These are phyloP conservation scores for Notodonta ziczac DNA, from an alignment of 2,888 invertebrate genomes.

Conservation along the genomic window DNA sequence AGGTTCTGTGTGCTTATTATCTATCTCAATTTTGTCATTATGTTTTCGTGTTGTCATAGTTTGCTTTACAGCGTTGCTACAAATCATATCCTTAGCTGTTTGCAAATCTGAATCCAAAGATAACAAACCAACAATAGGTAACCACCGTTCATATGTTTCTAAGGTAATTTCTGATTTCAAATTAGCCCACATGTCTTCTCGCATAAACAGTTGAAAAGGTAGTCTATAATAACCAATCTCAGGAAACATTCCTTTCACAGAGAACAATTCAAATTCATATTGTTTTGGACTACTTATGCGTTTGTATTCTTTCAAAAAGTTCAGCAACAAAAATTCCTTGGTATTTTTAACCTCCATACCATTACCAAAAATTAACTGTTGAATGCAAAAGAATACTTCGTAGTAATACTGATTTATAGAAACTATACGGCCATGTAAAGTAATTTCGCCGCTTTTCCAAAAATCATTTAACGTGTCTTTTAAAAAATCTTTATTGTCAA, in stretches of 20 bases:
- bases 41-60: conserved; percentile 78
- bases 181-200: conserved; percentile 80
- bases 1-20: conserved; percentile 63
- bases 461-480: conserved; percentile 73
- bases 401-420: conserved; percentile 79
- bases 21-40: conserved; percentile 51
- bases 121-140: conserved; percentile 71
- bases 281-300: conserved; percentile 75
- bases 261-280: conserved; percentile 79
- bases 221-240: conserved; percentile 78
- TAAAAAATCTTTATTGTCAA: conserved; percentile 68
- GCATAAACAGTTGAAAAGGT: conserved; percentile 78
- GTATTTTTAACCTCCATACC: conserved; percentile 56
- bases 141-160: conserved; percentile 78
- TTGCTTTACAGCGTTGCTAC: conserved; percentile 81
- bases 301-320: conserved; percentile 73
- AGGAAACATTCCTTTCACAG: conserved; percentile 79
- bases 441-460: conserved; percentile 79
- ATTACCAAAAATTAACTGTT: conserved; percentile 63
- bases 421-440: conserved; percentile 70
- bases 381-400: conserved; percentile 76
- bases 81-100: conserved; percentile 80
- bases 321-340: conserved; percentile 73
- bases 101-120: conserved; percentile 72
- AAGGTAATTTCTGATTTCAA: conserved; percentile 80